Percentiles rank a stretch among this genome's conserved stretches.
phyloP scores from a whole-genome alignment of 2,888 invertebrate species.

The Empis livida region DNA sequence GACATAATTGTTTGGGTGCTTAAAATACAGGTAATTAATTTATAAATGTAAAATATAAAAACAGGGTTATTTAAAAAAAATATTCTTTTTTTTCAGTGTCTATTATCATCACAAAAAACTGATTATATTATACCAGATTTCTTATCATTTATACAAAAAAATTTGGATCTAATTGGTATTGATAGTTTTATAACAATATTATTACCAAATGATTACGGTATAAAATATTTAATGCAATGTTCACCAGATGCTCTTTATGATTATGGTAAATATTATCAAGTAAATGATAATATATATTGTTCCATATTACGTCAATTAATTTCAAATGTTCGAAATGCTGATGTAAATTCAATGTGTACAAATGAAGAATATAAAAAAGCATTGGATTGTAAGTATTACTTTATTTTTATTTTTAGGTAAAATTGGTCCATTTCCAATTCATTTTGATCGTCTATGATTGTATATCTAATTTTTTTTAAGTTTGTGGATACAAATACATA shows the following conservation, averaged over 20 bases:
- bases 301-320: background rate
- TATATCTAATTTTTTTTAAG: too few relatives aligned
- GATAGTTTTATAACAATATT: constrained; percentile 40
- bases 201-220: constrained; percentile 39
- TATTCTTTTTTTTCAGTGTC: constrained; percentile 14
- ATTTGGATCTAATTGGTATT: constrained; percentile 41
- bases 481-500: too few relatives aligned
- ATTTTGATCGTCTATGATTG: too few relatives aligned
- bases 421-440: too few relatives aligned
- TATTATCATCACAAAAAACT: constrained; percentile 45
- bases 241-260: constrained; percentile 49
- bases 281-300: background rate
- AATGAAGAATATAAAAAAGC: background rate
- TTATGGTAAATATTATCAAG: constrained; percentile 39
- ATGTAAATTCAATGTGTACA: background rate
- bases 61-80: too few relatives aligned
- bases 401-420: background rate
- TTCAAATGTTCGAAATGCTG: background rate
- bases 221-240: constrained; percentile 42
- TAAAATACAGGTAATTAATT: constrained; percentile 25
- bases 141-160: constrained; percentile 44
- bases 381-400: background rate
- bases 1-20: constrained; percentile 26
- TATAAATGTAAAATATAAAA: background rate
- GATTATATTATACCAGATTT: constrained; percentile 41